Percentiles rank a stretch among this genome's conserved stretches.
Conservation (phyloP, 2,113 vertebrate genomes). For the Rhea americana region DNA sequence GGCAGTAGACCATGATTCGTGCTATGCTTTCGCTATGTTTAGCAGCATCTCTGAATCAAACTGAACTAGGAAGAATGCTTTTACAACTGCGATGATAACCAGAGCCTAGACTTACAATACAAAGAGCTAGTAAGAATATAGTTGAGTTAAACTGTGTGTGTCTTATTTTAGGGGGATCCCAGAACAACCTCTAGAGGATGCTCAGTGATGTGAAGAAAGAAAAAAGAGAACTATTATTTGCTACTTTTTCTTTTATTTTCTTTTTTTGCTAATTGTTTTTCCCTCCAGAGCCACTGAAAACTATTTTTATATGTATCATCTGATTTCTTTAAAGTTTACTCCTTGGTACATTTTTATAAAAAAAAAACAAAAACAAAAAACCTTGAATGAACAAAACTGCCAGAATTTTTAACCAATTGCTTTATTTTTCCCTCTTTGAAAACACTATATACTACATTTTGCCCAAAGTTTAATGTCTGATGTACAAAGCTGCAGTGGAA, state of each 20-base stretch:
- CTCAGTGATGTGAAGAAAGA: constrained; percentile 87
- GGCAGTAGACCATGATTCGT: fast-evolving
- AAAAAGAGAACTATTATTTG: constrained; percentile 23
- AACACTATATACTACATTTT: background rate
- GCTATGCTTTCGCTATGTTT: background rate
- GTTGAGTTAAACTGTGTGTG: background rate
- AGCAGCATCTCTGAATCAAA: background rate
- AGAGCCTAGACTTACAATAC: background rate
- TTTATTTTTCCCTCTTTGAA: constrained; percentile 39
- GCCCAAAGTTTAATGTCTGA: constrained; percentile 22
- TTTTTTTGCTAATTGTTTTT: constrained; percentile 25
- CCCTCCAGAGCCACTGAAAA: constrained; percentile 78
- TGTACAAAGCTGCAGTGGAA: background rate
- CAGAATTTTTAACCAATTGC: constrained; percentile 56
- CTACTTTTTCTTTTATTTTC: constrained; percentile 12
- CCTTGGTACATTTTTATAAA: constrained; percentile 73
- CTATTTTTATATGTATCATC: constrained; percentile 81
- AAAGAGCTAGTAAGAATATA: background rate
- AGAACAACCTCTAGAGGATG: constrained; percentile 89
- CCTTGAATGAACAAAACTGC: constrained; percentile 57
- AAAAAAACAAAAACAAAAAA: constrained; percentile 18
- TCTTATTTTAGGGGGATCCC: constrained; percentile 84
- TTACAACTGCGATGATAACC: background rate
- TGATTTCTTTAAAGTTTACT: constrained; percentile 66
- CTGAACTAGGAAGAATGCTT: background rate